Percentiles rank a stretch among this genome's conserved stretches.
Conservation (phyloP, 2,888 invertebrate genomes). For the Lycophotia porphyrea region DNA sequence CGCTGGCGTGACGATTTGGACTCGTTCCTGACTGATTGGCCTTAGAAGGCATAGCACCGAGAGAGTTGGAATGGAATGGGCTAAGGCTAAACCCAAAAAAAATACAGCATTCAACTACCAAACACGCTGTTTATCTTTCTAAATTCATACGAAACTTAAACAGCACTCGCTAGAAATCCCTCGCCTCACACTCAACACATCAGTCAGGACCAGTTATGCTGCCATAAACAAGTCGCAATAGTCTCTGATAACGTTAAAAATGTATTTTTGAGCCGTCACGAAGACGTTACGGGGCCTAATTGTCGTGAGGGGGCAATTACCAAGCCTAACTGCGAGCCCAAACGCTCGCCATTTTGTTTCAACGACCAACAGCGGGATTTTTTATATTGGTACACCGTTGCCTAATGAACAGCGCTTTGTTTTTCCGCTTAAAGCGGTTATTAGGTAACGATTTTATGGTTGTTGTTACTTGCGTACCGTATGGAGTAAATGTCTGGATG, state of each 20-base stretch:
- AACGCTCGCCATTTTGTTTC: slow-evolving; percentile 62
- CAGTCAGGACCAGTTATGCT: slow-evolving; percentile 55
- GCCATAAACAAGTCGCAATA: slow-evolving; percentile 64
- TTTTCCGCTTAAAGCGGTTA: slow-evolving; percentile 48
- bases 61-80: too few relatives aligned
- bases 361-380: slow-evolving; percentile 60
- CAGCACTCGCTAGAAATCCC: slow-evolving; percentile 29
- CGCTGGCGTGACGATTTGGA: too few relatives aligned
- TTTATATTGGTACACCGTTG: slow-evolving; percentile 63
- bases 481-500: slow-evolving; percentile 22
- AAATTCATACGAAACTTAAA: slow-evolving; percentile 29
- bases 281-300: slow-evolving; percentile 80
- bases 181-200: slow-evolving; percentile 47
- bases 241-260: slow-evolving; percentile 71
- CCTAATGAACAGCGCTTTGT: slow-evolving; percentile 62
- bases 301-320: slow-evolving; percentile 79
- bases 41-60: too few relatives aligned
- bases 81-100: too few relatives aligned
- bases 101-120: not conserved
- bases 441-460: slow-evolving; percentile 53
- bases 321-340: slow-evolving; percentile 72
- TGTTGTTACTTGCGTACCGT: slow-evolving; percentile 23
- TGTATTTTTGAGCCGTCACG: slow-evolving; percentile 75
- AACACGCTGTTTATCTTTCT: not conserved
- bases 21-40: too few relatives aligned